A percentile compares a stretch with the other conserved stretches of the same genome.
Conservation (phyloP, 2,113 vertebrate species). For the Eptesicus fuscus region DNA sequence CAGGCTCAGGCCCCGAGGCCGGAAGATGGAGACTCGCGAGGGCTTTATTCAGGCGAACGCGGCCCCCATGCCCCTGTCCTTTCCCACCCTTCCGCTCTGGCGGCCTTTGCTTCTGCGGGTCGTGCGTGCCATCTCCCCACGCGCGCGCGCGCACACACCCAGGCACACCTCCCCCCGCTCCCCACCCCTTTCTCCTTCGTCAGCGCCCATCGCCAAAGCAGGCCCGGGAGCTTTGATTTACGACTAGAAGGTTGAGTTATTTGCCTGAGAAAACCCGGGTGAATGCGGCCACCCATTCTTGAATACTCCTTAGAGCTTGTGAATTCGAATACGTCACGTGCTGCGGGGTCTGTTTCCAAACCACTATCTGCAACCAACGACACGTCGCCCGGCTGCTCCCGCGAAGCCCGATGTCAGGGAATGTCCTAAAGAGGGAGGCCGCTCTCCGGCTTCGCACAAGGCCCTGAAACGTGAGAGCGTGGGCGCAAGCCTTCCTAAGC, state of each 20-base stretch:
- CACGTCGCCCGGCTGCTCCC: not conserved
- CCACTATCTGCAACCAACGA: not conserved
- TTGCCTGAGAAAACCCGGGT: not conserved
- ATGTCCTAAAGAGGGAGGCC: not conserved
- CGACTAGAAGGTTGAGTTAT: not conserved
- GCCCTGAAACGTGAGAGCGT: not conserved
- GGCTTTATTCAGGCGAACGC: not conserved
- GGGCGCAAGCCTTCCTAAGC: not conserved
- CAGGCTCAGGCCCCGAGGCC: not conserved
- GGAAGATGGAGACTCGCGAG: not conserved
- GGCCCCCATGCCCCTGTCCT: accelerated
- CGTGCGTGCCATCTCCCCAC: accelerated
- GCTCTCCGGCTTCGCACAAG: accelerated
- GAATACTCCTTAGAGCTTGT: not conserved
- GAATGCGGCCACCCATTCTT: not conserved
- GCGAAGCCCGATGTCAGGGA: not conserved
- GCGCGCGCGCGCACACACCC: not conserved
- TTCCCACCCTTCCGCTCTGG: not conserved
- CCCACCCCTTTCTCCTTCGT: too few species aligned
- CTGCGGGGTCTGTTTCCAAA: not conserved
- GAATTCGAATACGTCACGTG: not conserved
- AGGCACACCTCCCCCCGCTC: not conserved
- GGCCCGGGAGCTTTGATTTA: not conserved
- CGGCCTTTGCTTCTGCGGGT: not conserved
- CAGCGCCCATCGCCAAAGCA: too few species aligned